A percentile compares a stretch with the other conserved stretches of the same genome.
Evolutionary conservation across 1,140 invertebrate genomes (phyloP).

Genomic region (Thaumetopoea pityocampa): DNA sequence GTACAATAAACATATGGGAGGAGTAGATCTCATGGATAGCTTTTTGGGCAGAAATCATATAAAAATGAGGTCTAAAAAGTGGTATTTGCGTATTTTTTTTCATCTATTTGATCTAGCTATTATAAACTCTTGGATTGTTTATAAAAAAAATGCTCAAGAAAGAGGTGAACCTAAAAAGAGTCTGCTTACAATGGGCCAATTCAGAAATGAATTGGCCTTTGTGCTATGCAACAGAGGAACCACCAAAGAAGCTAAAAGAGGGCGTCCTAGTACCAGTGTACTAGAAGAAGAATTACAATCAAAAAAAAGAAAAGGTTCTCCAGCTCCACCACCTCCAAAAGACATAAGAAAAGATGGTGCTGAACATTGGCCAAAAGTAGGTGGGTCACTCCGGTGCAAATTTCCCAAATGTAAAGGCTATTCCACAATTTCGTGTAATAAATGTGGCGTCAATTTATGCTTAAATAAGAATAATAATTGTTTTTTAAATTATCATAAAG

Average conservation of each 20-base stretch:
- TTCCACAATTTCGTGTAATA: constrained; percentile 29
- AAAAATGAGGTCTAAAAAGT: constrained; percentile 23
- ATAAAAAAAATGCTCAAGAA: constrained; percentile 29
- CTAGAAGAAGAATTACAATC: constrained; percentile 26
- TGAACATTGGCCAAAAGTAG: constrained; percentile 34
- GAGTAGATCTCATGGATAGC: constrained; percentile 42
- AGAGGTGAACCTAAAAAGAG: constrained; percentile 25
- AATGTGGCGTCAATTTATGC: constrained; percentile 33
- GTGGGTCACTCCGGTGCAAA: constrained; percentile 34
- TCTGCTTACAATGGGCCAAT: constrained; percentile 31
- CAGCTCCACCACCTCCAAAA: constrained; percentile 29
- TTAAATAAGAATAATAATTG: constrained; percentile 42
- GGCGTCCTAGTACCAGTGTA: constrained; percentile 25
- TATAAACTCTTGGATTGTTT: constrained; percentile 23
- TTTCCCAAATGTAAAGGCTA: constrained; percentile 35
- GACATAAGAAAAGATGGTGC: constrained; percentile 33
- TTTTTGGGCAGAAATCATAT: constrained; percentile 36
- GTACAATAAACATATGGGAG: constrained; percentile 28
- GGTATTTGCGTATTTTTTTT: constrained; percentile 25
- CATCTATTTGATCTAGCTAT: constrained; percentile 17
- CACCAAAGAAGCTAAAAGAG: constrained; percentile 34
- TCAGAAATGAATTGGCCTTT: constrained; percentile 33
- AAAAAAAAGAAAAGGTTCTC: constrained; percentile 31
- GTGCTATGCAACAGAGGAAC: constrained; percentile 27
- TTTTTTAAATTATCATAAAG: constrained; percentile 40